Evolutionary conservation across 1,140 invertebrate genomes (phyloP), one percentile per base, ranked within the genome.

Genomic region (Meloidogyne exigua): DNA sequence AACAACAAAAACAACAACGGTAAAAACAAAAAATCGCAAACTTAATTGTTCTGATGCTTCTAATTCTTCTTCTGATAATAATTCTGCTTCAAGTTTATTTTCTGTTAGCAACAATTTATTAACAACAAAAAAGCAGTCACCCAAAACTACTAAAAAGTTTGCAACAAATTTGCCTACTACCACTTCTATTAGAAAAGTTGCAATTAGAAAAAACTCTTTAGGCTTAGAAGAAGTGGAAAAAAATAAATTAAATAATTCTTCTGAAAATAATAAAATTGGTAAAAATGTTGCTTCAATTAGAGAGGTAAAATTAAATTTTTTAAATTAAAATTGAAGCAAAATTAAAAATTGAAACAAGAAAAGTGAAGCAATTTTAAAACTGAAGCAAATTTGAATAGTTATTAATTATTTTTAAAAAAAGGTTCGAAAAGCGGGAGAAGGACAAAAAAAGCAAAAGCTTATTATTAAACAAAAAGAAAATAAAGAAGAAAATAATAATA

Each of bases 1-100:
- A 68, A 71, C 49, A 80, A 64, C 21, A 4, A 15, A 42, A 13
- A 36, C 66, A n/a, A 64, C 64, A n/a, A 36, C 12, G 2, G 42
- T 23, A 63, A 65, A 68, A 68, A 71, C 49, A 80, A 64, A 32
- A 4, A 15, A 12, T 12, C 3, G 36, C 36, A 39, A 39, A 39
- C 3, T 39, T 39, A n/a, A 10, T 23, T 36, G 62, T 10, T 57
- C 2, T 12, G 3, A 49, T n/a, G n/a, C n/a, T n/a, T n/a, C 15
- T 15, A 49, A 15, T 49, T 18, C 3, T 49, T 49, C 44, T 49
- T 13, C 49, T n/a, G 0, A 4, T 57, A 57, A 57, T n/a, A 57
- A 57, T 57, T 57, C 49, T 57, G 49, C 18, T 57, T n/a, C 18
- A n/a, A n/a, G n/a, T n/a, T n/a, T n/a, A n/a, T n/a, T n/a, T 57